Base-by-base conservation (phyloP, 2,113 vertebrate species). In the Cyprinodon brontotheroides region DNA sequence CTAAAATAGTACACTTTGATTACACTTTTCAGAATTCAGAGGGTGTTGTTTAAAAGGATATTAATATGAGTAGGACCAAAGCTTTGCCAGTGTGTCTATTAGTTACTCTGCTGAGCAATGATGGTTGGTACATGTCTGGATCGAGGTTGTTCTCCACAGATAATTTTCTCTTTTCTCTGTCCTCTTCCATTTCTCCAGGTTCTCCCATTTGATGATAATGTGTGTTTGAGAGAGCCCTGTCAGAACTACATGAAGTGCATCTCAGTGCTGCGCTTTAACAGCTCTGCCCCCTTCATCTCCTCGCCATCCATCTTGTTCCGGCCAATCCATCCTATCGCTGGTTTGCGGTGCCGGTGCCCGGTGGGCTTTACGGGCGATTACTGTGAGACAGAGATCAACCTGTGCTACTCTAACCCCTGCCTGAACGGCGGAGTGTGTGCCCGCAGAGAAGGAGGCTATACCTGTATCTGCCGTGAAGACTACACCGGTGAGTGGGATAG, bases 161-260 rank as follows among this genome's bases (percentile, higher is more conserved):
- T 20, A n/a, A 17, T 22, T 15, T 4, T 36, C 10, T 45, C 45
- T 65, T 40, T 66, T 37, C 8, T 61, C 68, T 50, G 3, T 64
- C 48, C 41, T 60, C 53, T 60, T 1, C 67, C 40, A 13, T 65
- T 63, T 2, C 41, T 60, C 22, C 89, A 95, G 94, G 98, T 99
- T 60, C 93, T 99, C 70, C 98, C 98, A 0, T 99, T 99, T 0
- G 98, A 99, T 0, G 98, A 99, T 93, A 99, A 99, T 1, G 97
- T 99, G 72, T 99, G 98, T 83, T 92, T 99, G 82, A 95, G 98
- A 0, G 98, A 99, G 87, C 98, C 98, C 13, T 99, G 98, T 64
- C 96, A 99, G 92, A 99, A 99, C 94, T 99, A 99, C 94, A 99
- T 99, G 98, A 99, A 99, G 87, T 99, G 98, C 85, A 97, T 99